These are phyloP conservation scores for Zygaena filipendulae DNA, from an alignment of 2,888 invertebrate species.

Conservation along the genomic window DNA sequence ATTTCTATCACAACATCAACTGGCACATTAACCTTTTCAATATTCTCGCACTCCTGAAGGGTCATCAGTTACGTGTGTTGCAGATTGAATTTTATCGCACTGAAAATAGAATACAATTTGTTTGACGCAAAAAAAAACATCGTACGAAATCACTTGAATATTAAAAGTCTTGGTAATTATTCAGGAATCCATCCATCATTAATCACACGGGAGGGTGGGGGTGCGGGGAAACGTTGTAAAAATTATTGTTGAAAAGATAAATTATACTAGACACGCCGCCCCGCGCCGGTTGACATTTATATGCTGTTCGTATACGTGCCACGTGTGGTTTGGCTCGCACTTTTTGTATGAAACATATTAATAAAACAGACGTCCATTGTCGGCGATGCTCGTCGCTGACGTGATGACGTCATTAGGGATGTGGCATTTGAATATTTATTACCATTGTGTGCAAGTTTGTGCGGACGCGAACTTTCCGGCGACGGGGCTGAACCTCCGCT, in stretches of 20 bases:
- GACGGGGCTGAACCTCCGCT: too few species aligned
- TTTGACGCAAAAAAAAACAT: constrained; percentile 7
- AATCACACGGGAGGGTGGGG: constrained; percentile 59
- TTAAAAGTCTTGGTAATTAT: constrained; percentile 70
- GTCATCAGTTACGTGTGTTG: constrained; percentile 37
- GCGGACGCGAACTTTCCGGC: too few species aligned
- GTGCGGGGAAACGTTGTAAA: constrained; percentile 57
- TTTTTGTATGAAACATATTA: constrained; percentile 24
- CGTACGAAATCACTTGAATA: constrained; percentile 61
- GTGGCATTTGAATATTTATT: constrained; percentile 35
- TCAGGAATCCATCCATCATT: constrained; percentile 70
- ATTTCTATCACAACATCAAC: constrained; percentile 11
- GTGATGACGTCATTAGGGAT: constrained; percentile 29
- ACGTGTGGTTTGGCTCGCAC: constrained; percentile 26
- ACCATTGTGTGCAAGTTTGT: constrained; percentile 15
- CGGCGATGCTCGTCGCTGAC: constrained; percentile 33
- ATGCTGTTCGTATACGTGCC: constrained; percentile 30
- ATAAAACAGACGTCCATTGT: constrained; percentile 34
- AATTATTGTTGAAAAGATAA: constrained; percentile 67
- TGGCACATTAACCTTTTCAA: constrained; percentile 25
- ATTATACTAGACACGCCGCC: constrained; percentile 53
- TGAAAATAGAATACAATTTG: constrained; percentile 24
- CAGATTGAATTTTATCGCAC: constrained; percentile 28
- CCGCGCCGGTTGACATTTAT: constrained; percentile 53
- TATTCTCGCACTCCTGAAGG: constrained; percentile 33